phyloP scores from a whole-genome alignment of 2,888 invertebrate species.

The Galerucella calmariensis region DNA sequence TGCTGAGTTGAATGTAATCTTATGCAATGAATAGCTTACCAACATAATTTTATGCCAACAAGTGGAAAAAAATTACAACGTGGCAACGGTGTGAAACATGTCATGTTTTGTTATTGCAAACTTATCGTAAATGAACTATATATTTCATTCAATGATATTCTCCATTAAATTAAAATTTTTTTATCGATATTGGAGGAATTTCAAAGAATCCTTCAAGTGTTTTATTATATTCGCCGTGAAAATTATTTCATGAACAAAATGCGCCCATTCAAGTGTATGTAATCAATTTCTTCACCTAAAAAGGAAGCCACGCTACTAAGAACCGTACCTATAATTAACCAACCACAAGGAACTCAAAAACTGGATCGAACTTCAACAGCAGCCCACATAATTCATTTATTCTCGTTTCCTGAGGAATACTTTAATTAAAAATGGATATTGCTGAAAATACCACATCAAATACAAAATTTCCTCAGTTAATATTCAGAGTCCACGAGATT shows the following conservation, averaged over 20 bases:
- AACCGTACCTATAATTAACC: not conserved
- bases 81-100: too few relatives aligned
- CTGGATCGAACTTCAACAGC: not conserved
- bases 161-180: too few relatives aligned
- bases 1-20: too few relatives aligned
- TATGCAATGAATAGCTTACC: too few relatives aligned
- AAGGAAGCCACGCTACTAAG: not conserved
- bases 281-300: not conserved
- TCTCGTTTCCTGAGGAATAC: constrained; percentile 1
- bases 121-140: too few relatives aligned
- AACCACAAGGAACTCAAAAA: not conserved
- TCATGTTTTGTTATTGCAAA: too few relatives aligned
- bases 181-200: too few relatives aligned
- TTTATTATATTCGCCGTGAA: too few relatives aligned
- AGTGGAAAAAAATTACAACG: too few relatives aligned
- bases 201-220: too few relatives aligned
- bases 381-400: not conserved
- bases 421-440: constrained; percentile 4
- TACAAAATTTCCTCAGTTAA: constrained; percentile 19
- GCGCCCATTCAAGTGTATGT: not conserved
- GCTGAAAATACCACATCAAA: constrained; percentile 29
- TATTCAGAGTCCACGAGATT: not conserved
- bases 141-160: too few relatives aligned
- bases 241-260: not conserved
- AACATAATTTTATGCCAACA: too few relatives aligned